Evolutionary conservation across 2,113 vertebrate species (phyloP).

Genomic region (Pedetes capensis): DNA sequence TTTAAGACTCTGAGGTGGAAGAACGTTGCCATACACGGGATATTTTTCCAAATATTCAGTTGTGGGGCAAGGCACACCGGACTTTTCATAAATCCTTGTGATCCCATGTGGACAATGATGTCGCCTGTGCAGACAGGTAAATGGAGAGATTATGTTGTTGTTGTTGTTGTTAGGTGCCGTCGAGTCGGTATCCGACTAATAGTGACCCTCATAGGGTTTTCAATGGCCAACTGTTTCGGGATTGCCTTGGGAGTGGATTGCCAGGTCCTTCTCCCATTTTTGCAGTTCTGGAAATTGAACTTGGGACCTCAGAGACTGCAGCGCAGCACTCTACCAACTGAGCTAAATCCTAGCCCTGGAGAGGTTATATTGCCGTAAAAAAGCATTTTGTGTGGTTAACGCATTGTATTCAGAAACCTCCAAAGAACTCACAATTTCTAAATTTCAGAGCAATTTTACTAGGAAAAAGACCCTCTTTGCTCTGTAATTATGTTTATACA

Average conservation of each 20-base stretch:
- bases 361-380: background rate
- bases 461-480: background rate
- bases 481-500: background rate
- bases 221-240: too few relatives aligned
- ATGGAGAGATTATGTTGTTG: constrained; percentile 16
- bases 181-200: too few relatives aligned
- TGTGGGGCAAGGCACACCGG: constrained; percentile 56
- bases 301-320: too few relatives aligned
- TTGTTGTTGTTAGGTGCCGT: too few relatives aligned
- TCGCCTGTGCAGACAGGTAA: constrained; percentile 80
- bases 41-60: constrained; percentile 90
- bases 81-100: constrained; percentile 83
- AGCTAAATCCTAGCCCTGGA: too few relatives aligned
- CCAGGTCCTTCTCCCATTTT: too few relatives aligned
- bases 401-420: background rate
- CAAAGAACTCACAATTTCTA: background rate
- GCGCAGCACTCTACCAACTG: too few relatives aligned
- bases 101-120: constrained; percentile 85
- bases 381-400: background rate
- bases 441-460: background rate
- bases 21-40: constrained; percentile 78
- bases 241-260: too few relatives aligned
- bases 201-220: too few relatives aligned
- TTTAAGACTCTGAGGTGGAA: constrained; percentile 82
- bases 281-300: too few relatives aligned